Evolutionary conservation across 2,797 vertebrate species (phyloP), one percentile per base, ranked within the genome.

Genomic region (Chromis chromis): DNA sequence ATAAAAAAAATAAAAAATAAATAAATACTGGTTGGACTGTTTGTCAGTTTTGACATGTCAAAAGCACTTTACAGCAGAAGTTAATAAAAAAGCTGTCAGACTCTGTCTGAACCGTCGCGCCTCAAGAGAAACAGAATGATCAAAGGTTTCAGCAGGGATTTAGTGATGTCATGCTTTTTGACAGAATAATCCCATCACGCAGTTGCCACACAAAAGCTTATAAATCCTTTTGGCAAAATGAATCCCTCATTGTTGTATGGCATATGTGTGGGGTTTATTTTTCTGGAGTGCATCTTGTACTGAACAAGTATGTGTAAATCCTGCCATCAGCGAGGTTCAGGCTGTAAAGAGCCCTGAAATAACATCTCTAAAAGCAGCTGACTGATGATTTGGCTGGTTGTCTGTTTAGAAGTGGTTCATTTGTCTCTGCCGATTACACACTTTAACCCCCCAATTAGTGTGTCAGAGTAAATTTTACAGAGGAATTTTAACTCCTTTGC

Each of bases 151-250:
- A 48, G 4, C 53, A 1, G 62, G 63, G 79, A 68, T 65, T 79
- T 53, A 66, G 63, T 76, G 68, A 71, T 52, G 79, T 86, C 76
- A 78, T 49, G 8, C 3, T 52, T 25, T 68, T 11, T 84, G 86
- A 87, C 79, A 69, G 36, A 21, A 22, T 86, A 74, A 86, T 81
- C 65, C 74, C 44, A 0, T 21, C 66, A 19, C 24, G 24, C 60
- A 42, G 11, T 31, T 44, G 49, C 52, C 40, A 21, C 70, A 72
- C 77, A 72, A 67, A 1, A 25, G 44, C 17, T 0, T 22, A 56
- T 17, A 49, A 71, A 59, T 59, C 69, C 46, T 65, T 40, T 14
- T 57, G 61, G 44, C 50, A 17, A 39, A 54, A 52, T 13, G 24
- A 42, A 46, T 54, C 39, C 21, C 1, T 46, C 71, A 42, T 59